These are phyloP conservation scores for Eueides isabella DNA, from an alignment of 1,140 invertebrate species.

Conservation along the genomic window DNA sequence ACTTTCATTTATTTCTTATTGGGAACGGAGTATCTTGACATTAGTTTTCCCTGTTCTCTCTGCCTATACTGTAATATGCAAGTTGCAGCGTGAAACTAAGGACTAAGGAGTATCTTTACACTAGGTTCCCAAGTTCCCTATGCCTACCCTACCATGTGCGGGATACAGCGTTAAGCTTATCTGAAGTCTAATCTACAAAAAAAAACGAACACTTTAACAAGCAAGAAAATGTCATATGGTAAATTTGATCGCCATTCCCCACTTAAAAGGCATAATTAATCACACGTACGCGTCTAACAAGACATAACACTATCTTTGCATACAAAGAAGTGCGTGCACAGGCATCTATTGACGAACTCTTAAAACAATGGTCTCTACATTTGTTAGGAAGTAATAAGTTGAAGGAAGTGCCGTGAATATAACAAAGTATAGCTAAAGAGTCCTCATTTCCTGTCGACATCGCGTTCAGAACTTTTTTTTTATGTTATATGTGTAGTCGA, in stretches of 20 bases:
- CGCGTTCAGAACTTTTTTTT: slow-evolving; percentile 1
- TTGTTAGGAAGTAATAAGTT: slow-evolving; percentile 19
- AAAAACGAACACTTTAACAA: too few relatives aligned
- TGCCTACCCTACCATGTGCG: background rate
- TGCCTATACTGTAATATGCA: background rate
- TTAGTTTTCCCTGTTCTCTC: background rate
- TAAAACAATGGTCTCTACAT: background rate
- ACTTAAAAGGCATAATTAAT: background rate
- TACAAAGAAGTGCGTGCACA: background rate
- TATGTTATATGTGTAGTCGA: background rate
- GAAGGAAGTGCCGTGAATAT: slow-evolving; percentile 26
- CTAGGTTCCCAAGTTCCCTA: background rate
- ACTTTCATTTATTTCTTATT: too few relatives aligned
- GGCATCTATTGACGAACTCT: slow-evolving; percentile 3
- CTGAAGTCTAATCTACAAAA: background rate
- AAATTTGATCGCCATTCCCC: background rate
- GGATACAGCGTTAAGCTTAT: background rate
- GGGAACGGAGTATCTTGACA: background rate
- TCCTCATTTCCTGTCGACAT: slow-evolving; percentile 30
- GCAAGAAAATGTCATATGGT: too few relatives aligned
- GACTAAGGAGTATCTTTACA: background rate
- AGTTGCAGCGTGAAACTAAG: background rate
- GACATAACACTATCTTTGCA: background rate
- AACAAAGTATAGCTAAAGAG: slow-evolving; percentile 27
- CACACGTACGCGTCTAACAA: background rate